Evolutionary conservation across 2,113 vertebrate species (phyloP).

Genomic region (Tenrec ecaudatus): DNA sequence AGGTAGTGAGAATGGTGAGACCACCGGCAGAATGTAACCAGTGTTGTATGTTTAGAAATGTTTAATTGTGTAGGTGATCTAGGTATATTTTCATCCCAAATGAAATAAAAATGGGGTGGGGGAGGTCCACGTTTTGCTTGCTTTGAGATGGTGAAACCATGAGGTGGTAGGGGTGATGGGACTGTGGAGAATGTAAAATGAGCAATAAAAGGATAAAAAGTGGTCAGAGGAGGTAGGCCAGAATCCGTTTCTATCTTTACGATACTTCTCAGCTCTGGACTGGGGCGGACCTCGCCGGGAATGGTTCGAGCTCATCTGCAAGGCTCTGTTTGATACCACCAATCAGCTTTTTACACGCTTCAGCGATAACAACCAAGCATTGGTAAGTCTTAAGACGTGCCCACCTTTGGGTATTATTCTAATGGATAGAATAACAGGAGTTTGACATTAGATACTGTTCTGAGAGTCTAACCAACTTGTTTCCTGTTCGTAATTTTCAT

Average conservation of each 20-base stretch:
- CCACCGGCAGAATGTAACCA: background rate
- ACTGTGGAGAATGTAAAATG: background rate
- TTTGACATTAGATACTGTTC: background rate
- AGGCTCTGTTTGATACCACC: slow-evolving; percentile 96
- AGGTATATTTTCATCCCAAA: background rate
- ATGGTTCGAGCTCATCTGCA: slow-evolving; percentile 98
- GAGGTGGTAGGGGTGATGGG: background rate
- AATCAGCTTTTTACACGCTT: slow-evolving; percentile 97
- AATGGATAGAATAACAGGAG: background rate
- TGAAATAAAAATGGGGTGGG: background rate
- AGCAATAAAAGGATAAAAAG: background rate
- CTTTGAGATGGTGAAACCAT: background rate
- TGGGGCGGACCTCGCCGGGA: slow-evolving; percentile 98
- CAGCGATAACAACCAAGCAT: slow-evolving; percentile 97
- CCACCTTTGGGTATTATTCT: background rate
- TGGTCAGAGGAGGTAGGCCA: background rate
- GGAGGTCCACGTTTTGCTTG: background rate
- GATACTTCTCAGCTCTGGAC: slow-evolving; percentile 92
- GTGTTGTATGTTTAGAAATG: background rate
- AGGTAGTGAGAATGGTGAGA: background rate
- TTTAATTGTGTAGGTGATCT: background rate
- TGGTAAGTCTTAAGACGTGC: slow-evolving; percentile 88
- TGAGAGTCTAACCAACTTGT: background rate
- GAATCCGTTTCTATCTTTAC: slow-evolving; percentile 65
- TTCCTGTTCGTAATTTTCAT: slow-evolving; percentile 37